These are phyloP conservation scores for Lepidotrigona ventralis DNA, from an alignment of 1,140 invertebrate species.

Conservation along the genomic window DNA sequence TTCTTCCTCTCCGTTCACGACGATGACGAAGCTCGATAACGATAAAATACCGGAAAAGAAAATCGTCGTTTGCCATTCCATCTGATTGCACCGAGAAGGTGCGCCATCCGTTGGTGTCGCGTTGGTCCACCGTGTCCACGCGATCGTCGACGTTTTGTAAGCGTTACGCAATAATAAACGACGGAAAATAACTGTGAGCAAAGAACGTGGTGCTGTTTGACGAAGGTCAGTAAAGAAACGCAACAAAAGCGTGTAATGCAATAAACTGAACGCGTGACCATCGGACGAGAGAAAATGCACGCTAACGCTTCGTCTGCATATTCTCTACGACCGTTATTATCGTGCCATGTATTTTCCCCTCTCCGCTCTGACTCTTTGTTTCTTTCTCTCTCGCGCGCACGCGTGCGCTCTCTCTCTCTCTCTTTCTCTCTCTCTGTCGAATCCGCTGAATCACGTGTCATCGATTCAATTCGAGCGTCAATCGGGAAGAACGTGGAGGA, in stretches of 20 bases:
- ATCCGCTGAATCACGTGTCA: constrained; percentile 37
- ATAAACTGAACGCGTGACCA: constrained; percentile 24
- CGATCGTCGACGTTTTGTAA: constrained; percentile 2
- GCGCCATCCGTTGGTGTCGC: not conserved
- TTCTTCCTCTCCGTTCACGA: not conserved
- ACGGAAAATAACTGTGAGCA: constrained; percentile 33
- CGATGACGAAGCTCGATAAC: not conserved
- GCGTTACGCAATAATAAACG: constrained; percentile 30
- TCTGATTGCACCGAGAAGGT: not conserved
- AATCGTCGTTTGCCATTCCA: not conserved
- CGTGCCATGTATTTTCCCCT: not conserved
- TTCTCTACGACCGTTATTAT: constrained; percentile 25
- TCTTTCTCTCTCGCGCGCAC: not conserved
- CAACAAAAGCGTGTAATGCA: constrained; percentile 4
- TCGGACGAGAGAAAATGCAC: constrained; percentile 10
- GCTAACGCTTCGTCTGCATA: constrained; percentile 35
- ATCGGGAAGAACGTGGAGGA: constrained; percentile 49
- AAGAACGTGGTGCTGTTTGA: constrained; percentile 34
- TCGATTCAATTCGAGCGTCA: constrained; percentile 44
- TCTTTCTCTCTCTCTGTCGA: not conserved
- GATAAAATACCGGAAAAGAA: constrained; percentile 2
- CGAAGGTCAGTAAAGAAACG: constrained; percentile 45
- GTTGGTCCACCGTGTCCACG: not conserved
- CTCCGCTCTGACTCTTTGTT: not conserved
- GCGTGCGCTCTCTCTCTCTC: not conserved